A percentile compares a stretch with the other conserved stretches of the same genome.
Conservation (phyloP, 2,797 vertebrate species). For the Prunella strophiata region DNA sequence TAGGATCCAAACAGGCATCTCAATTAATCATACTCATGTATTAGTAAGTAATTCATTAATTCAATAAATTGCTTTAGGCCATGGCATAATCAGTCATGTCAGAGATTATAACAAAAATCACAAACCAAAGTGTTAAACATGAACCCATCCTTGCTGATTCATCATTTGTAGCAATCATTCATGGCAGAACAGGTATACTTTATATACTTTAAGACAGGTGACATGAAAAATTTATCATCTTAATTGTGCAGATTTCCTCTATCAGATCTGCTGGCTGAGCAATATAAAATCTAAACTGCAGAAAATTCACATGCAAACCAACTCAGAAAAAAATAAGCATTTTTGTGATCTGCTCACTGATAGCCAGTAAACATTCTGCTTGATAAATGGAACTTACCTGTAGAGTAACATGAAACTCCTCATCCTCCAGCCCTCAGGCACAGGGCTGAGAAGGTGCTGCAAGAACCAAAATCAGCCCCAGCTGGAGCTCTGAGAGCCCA, state of each 20-base stretch:
- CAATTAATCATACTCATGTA: conserved; percentile 72
- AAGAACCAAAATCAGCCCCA: not conserved
- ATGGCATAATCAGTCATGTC: conserved; percentile 71
- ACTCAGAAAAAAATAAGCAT: conserved; percentile 32
- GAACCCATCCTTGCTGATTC: conserved; percentile 69
- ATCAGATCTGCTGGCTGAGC: conserved; percentile 47
- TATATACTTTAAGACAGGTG: conserved; percentile 57
- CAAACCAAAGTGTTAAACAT: conserved; percentile 68
- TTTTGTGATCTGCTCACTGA: not conserved
- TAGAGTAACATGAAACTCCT: not conserved
- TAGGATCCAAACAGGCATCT: conserved; percentile 67
- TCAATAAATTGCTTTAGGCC: conserved; percentile 69
- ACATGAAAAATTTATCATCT: conserved; percentile 62
- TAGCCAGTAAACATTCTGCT: not conserved
- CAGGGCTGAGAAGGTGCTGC: not conserved
- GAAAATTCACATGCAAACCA: conserved; percentile 30
- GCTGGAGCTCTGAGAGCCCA: not conserved
- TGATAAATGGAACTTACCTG: not conserved
- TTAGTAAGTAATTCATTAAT: conserved; percentile 76
- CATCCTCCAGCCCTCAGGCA: not conserved
- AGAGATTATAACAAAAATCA: conserved; percentile 68
- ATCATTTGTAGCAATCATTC: conserved; percentile 68
- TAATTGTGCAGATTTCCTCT: conserved; percentile 66
- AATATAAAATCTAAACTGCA: conserved; percentile 27
- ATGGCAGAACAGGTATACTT: conserved; percentile 53